A percentile compares a stretch with the other conserved stretches of the same genome.
Conservation (phyloP, 2,797 vertebrate genomes). For the Dendrocincla fuliginosa region DNA sequence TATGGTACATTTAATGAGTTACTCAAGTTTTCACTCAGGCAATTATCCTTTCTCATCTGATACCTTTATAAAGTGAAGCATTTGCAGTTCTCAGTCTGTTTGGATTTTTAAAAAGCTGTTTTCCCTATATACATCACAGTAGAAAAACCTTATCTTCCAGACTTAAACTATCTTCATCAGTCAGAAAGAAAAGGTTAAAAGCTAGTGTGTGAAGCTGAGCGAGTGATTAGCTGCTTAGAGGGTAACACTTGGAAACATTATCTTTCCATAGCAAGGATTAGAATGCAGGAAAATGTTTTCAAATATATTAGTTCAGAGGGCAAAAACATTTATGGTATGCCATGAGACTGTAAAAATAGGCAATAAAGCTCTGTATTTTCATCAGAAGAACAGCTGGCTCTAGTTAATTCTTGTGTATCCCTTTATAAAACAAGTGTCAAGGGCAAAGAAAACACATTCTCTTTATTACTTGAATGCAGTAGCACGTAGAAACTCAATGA, state of each 20-base stretch:
- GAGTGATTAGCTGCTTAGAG: slow-evolving; percentile 6
- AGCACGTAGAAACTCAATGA: not conserved
- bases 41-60: slow-evolving; percentile 42
- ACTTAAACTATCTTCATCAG: not conserved
- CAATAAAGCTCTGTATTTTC: slow-evolving; percentile 10
- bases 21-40: not conserved
- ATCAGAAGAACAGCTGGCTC: not conserved
- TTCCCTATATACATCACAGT: not conserved
- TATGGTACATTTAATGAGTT: slow-evolving; percentile 37
- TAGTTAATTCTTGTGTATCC: not conserved
- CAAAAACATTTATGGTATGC: not conserved
- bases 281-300: slow-evolving; percentile 14
- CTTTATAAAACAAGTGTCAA: slow-evolving; percentile 21
- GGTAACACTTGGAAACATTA: not conserved
- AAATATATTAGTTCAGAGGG: slow-evolving; percentile 5
- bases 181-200: not conserved
- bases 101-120: slow-evolving; percentile 11
- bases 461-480: not conserved
- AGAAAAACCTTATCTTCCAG: slow-evolving; percentile 24
- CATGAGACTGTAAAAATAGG: slow-evolving; percentile 4
- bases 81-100: not conserved
- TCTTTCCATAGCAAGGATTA: not conserved
- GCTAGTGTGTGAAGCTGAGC: not conserved
- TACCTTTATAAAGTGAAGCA: slow-evolving; percentile 8
- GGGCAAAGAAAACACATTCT: not conserved